These are phyloP conservation scores for Eristalinus sepulchralis DNA, from an alignment of 2,888 invertebrate species.

Conservation along the genomic window DNA sequence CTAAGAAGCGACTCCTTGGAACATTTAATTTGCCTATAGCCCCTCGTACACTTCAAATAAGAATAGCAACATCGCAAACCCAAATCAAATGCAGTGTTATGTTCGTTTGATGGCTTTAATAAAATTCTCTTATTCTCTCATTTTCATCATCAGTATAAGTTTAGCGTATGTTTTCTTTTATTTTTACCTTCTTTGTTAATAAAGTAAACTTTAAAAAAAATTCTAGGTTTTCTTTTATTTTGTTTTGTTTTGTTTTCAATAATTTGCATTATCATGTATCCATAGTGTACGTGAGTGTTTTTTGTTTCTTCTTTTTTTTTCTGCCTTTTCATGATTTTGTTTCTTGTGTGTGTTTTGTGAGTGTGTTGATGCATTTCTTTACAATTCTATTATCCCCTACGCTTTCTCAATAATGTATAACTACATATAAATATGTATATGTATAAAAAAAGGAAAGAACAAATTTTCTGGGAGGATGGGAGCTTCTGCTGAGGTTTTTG, in stretches of 20 bases:
- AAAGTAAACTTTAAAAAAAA: constrained; percentile 59
- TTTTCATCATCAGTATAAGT: constrained; percentile 61
- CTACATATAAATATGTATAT: constrained; percentile 14
- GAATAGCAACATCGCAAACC: background rate
- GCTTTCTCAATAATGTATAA: constrained; percentile 37
- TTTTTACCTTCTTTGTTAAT: constrained; percentile 57
- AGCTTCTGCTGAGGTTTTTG: constrained; percentile 31
- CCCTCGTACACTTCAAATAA: background rate
- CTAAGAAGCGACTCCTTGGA: no score
- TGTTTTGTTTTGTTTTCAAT: constrained; percentile 23
- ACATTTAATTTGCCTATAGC: no score
- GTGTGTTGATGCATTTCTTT: constrained; percentile 55
- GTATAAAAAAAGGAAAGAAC: background rate
- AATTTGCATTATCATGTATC: constrained; percentile 58
- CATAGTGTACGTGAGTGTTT: constrained; percentile 48
- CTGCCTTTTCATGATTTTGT: background rate
- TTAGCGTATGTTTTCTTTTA: constrained; percentile 53
- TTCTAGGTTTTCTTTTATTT: constrained; percentile 38
- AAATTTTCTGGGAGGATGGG: constrained; percentile 3
- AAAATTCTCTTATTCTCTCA: constrained; percentile 63
- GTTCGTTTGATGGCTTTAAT: constrained; percentile 66
- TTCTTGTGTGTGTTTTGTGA: constrained; percentile 1
- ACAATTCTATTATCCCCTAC: constrained; percentile 46
- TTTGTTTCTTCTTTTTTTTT: constrained; percentile 17
- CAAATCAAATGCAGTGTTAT: constrained; percentile 21